Evolutionary conservation across 37 sponge, comb jelly and placozoan genomes (phyloP).

Genomic region (Aplysina aerophoba): DNA sequence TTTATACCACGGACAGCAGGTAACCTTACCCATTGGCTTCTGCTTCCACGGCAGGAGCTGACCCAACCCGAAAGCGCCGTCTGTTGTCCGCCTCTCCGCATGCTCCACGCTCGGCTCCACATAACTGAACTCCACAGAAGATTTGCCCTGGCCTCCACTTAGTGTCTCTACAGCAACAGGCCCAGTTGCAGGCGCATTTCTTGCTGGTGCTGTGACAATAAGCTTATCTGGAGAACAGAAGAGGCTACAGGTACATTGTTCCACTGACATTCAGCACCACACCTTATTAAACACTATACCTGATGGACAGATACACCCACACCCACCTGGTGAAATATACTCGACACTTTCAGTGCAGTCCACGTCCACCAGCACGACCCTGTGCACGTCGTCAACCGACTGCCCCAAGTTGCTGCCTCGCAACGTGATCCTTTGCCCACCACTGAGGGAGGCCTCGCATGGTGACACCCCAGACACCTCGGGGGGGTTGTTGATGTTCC

Average conservation of each 20-base stretch:
- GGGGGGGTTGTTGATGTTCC: conserved; percentile 22
- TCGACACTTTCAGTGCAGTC: conserved; percentile 83
- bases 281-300: no score
- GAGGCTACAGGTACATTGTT: neutral
- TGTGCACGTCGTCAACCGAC: conserved; percentile 51
- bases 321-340: conserved; percentile 74
- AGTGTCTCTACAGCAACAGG: conserved; percentile 83
- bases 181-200: conserved; percentile 58
- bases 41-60: neutral
- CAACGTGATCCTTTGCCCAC: conserved; percentile 64
- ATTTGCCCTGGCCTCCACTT: conserved; percentile 73
- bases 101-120: neutral
- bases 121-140: conserved; percentile 66
- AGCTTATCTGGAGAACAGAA: conserved; percentile 60
- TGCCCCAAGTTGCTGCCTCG: conserved; percentile 80
- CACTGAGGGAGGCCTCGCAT: conserved; percentile 55
- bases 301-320: no score
- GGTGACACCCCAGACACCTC: conserved; percentile 84
- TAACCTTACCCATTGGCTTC: neutral
- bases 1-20: neutral
- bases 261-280: neutral
- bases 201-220: conserved; percentile 59
- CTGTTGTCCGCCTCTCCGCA: neutral
- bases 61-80: neutral
- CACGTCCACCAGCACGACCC: conserved; percentile 72